Percentiles rank a stretch among this genome's conserved stretches.
Conservation (phyloP, 2,113 vertebrate species). For the Polypterus senegalus region DNA sequence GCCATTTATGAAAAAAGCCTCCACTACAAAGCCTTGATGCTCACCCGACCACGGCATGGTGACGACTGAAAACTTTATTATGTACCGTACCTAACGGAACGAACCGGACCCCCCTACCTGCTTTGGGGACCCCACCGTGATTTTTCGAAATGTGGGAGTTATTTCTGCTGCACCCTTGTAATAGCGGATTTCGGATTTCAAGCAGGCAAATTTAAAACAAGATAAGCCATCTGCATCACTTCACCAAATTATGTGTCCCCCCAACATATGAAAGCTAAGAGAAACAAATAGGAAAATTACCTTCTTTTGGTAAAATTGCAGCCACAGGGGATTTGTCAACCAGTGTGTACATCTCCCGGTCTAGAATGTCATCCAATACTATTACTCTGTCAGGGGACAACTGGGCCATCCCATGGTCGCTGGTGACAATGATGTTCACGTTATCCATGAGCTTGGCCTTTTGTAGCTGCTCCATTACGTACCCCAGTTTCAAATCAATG, state of each 20-base stretch:
- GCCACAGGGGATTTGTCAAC: conserved; percentile 72
- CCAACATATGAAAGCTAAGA: too few relatives aligned
- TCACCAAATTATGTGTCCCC: not conserved
- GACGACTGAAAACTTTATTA: too few relatives aligned
- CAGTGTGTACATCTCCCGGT: conserved; percentile 58
- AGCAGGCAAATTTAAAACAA: not conserved
- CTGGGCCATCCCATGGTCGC: conserved; percentile 82
- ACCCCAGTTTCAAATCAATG: conserved; percentile 70
- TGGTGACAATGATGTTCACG: conserved; percentile 75
- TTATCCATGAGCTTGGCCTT: conserved; percentile 52
- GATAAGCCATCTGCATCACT: not conserved
- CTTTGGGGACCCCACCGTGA: too few relatives aligned
- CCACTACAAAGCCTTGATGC: too few relatives aligned
- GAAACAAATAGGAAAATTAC: conserved; percentile 32
- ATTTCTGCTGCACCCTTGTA: too few relatives aligned
- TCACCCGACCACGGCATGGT: too few relatives aligned
- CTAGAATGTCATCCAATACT: conserved; percentile 69
- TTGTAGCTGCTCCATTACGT: conserved; percentile 63
- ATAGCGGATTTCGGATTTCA: not conserved
- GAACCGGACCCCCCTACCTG: too few relatives aligned
- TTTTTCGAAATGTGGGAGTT: too few relatives aligned
- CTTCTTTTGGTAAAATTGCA: conserved; percentile 72
- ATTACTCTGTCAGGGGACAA: conserved; percentile 62
- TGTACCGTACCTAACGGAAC: too few relatives aligned
- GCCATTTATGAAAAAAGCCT: too few relatives aligned